Evolutionary conservation across 2,797 vertebrate species (phyloP), one percentile per base, ranked within the genome.

Genomic region (Lutjanus argentimaculatus): DNA sequence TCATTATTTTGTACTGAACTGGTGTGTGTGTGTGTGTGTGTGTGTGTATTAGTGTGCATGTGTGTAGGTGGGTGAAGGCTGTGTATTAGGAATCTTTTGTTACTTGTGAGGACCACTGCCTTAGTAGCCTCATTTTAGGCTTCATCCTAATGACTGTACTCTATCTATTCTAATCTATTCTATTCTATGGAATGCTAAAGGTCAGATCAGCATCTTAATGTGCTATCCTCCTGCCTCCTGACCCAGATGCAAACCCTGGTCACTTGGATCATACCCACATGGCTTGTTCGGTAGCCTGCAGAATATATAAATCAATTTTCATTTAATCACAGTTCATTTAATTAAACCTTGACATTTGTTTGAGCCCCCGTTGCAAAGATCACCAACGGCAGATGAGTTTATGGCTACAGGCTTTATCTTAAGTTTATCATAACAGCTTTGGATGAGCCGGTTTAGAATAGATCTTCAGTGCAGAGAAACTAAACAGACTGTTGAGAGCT

Each of bases 341-440:
- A 92, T 88, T 86, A 89, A 87, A 80, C 72, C 43, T 55, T 91
- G 84, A 75, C 86, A 87, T 90, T 85, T 87, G 74, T 86, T 74
- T 49, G 51, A 83, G 71, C 53, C 49, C 57, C 71, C 19, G 1
- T 81, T 70, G 70, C 71, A 65, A 12, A 15, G 79, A 86, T 83
- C 77, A 72, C 36, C 22, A 21, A 12, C 77, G 72, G 80, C 56
- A 68, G 69, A 85, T 78, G 80, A 78, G 75, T 62, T 64, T 52
- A 25, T 40, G 14, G 65, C 82, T 66, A 19, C 17, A 1, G 77
- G 71, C 66, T 63, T 72, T 49, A 55, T 80, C 77, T 63, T 59
- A 75, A 79, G 43, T 67, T 73, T 45, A 63, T 82, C 63, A 53
- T 36, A 67, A 62, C 73, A 10, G 59, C 49, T 63, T 56, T 2